Percentiles rank a stretch among this genome's conserved stretches.
Conservation (phyloP, 2,113 vertebrate species). For the Bettongia penicillata region DNA sequence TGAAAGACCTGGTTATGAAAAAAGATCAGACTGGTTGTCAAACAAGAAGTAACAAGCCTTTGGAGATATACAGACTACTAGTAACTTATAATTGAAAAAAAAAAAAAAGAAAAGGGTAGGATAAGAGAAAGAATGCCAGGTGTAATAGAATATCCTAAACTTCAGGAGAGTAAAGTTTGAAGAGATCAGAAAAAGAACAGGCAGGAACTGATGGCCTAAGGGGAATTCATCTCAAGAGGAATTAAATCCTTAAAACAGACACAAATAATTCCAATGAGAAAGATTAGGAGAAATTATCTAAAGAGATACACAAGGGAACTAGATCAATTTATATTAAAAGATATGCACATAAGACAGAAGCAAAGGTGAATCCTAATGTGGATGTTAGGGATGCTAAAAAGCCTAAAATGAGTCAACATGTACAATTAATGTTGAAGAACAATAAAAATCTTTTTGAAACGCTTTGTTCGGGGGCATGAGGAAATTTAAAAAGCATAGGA, state of each 20-base stretch:
- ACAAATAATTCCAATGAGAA: neutral
- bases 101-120: neutral
- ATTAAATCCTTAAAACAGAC: neutral
- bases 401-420: neutral
- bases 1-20: neutral
- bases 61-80: neutral
- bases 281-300: neutral
- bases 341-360: neutral
- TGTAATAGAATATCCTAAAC: neutral
- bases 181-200: neutral
- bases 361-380: neutral
- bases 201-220: neutral
- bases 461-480: neutral
- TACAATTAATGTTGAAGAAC: neutral
- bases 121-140: neutral
- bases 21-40: neutral
- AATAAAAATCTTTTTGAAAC: neutral
- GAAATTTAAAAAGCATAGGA: neutral
- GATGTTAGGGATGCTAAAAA: neutral
- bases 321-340: neutral
- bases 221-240: neutral
- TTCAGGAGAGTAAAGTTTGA: neutral
- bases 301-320: neutral
- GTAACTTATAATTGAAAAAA: neutral
- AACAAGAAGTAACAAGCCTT: neutral